A percentile compares a stretch with the other conserved stretches of the same genome.
These are phyloP conservation scores for Pseudochirops corinnae DNA, from an alignment of 2,797 vertebrate genomes.

Conservation along the genomic window DNA sequence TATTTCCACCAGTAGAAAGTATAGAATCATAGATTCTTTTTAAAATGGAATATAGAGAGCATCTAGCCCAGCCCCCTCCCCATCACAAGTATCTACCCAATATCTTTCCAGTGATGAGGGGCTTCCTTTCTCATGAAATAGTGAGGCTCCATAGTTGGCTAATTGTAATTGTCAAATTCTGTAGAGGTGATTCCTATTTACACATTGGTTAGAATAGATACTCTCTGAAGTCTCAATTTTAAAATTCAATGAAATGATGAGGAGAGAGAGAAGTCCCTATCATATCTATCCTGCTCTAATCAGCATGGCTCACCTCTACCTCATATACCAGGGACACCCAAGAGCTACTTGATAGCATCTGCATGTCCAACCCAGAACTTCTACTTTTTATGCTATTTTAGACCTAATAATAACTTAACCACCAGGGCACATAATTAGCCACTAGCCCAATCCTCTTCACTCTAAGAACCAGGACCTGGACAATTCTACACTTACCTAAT, in stretches of 20 bases:
- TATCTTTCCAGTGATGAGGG: background rate
- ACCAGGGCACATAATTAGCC: background rate
- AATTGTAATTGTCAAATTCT: background rate
- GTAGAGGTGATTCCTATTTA: background rate
- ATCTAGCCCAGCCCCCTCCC: background rate
- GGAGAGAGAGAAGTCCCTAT: background rate
- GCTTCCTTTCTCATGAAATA: background rate
- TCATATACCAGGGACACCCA: background rate
- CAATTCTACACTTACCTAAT: background rate
- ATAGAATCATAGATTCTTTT: background rate
- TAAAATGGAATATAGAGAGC: background rate
- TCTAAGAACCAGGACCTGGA: background rate
- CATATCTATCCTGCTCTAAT: background rate
- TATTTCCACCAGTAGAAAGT: background rate
- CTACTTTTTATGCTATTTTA: background rate
- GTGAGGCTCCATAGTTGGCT: background rate
- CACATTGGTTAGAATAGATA: background rate
- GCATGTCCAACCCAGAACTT: background rate
- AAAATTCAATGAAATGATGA: background rate
- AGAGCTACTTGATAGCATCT: background rate
- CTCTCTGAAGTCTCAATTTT: background rate
- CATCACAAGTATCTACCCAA: background rate
- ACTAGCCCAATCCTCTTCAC: background rate
- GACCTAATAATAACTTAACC: too few species aligned
- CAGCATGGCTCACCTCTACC: background rate